Conservation (phyloP, 2,888 invertebrate species). For the Cantharis flavilabris region DNA sequence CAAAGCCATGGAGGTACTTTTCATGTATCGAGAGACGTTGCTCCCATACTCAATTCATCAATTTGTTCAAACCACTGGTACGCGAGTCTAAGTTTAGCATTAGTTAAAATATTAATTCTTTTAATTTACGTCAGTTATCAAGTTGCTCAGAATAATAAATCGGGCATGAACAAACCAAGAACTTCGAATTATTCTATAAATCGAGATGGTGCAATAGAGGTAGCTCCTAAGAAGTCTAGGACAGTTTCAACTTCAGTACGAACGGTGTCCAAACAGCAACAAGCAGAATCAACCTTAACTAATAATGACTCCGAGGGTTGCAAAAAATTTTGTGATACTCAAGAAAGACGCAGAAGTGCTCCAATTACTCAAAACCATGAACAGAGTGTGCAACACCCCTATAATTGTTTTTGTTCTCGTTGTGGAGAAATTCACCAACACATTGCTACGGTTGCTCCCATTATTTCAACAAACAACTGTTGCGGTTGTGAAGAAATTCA, state of each 20-base stretch:
- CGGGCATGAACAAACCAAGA: neutral
- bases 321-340: neutral
- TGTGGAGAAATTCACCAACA: neutral
- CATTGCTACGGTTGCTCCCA: neutral
- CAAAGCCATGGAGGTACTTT: slow-evolving; percentile 42
- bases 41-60: slow-evolving; percentile 25
- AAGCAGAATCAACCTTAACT: neutral
- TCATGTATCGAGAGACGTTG: slow-evolving; percentile 37
- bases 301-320: neutral
- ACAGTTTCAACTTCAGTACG: neutral
- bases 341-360: neutral
- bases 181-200: neutral
- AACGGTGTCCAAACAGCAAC: neutral
- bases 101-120: neutral
- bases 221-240: neutral
- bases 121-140: neutral
- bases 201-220: neutral
- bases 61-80: neutral
- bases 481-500: neutral
- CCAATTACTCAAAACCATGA: neutral
- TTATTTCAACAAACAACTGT: neutral
- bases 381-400: neutral
- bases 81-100: neutral
- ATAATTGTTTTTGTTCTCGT: neutral
- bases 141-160: neutral